Evolutionary conservation across 2,888 invertebrate genomes (phyloP).

Genomic region (Cephus nigrinus): DNA sequence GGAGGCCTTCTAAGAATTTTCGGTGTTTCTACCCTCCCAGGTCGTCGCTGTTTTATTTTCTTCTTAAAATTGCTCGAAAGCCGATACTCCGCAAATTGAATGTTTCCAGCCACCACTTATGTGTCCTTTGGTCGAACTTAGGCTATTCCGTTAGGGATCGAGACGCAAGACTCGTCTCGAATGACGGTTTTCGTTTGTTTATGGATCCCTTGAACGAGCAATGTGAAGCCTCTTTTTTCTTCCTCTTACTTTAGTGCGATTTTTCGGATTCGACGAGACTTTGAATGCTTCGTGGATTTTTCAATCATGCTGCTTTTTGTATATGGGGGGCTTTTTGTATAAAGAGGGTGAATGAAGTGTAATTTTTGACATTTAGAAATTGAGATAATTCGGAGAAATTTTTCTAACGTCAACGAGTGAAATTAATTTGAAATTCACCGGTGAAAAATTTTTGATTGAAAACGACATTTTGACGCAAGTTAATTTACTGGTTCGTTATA

Average conservation of each 20-base stretch:
- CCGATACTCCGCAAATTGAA: slow-evolving; percentile 59
- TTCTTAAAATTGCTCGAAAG: slow-evolving; percentile 23
- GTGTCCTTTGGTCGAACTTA: slow-evolving; percentile 25
- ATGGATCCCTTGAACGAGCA: neutral
- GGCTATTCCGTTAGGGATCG: slow-evolving; percentile 10
- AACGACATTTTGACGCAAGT: neutral
- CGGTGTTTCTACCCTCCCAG: slow-evolving; percentile 4
- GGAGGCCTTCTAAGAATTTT: slow-evolving; percentile 20
- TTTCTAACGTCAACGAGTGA: neutral
- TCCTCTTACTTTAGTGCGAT: neutral
- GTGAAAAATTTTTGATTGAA: neutral
- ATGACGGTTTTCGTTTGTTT: slow-evolving; percentile 19
- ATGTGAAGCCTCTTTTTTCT: neutral
- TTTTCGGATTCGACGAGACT: neutral
- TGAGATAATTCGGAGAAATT: neutral
- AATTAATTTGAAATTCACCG: neutral
- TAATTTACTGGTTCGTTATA: neutral
- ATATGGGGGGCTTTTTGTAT: too few relatives aligned
- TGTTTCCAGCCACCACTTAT: slow-evolving; percentile 47
- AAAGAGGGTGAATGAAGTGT: neutral
- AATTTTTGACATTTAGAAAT: neutral
- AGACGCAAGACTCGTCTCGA: slow-evolving; percentile 18
- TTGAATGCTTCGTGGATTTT: neutral
- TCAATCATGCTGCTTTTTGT: neutral
- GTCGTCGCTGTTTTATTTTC: slow-evolving; percentile 19